Evolutionary conservation across 2,797 vertebrate species (phyloP).

Genomic region (Erpetoichthys calabaricus): DNA sequence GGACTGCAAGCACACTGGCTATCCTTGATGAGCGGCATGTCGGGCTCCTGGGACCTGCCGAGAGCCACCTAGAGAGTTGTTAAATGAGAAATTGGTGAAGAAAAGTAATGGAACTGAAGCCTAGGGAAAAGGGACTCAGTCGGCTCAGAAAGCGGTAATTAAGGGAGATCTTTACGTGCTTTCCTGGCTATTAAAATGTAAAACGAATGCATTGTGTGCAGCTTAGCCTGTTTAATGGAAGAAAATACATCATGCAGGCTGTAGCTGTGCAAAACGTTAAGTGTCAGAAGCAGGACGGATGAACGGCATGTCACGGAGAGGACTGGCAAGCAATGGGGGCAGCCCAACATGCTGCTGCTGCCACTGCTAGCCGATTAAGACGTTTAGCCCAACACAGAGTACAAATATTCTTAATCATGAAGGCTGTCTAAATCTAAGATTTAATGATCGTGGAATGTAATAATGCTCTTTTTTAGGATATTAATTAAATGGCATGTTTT

Average conservation of each 20-base stretch:
- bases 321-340: too few species aligned
- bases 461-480: too few species aligned
- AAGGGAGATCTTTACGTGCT: slow-evolving; percentile 52
- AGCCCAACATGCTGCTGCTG: too few species aligned
- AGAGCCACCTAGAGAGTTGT: slow-evolving; percentile 51
- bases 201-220: slow-evolving; percentile 23
- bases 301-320: too few species aligned
- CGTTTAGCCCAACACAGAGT: too few species aligned
- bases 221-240: slow-evolving; percentile 3
- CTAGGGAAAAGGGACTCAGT: slow-evolving; percentile 44
- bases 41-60: slow-evolving; percentile 44
- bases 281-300: too few species aligned
- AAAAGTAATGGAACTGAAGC: slow-evolving; percentile 56
- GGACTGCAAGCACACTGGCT: slow-evolving; percentile 52
- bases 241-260: background rate
- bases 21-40: slow-evolving; percentile 45
- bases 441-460: too few species aligned
- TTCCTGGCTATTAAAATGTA: slow-evolving; percentile 47
- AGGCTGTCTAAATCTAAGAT: too few species aligned
- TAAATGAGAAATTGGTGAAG: slow-evolving; percentile 57
- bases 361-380: too few species aligned
- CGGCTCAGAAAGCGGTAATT: slow-evolving; percentile 56
- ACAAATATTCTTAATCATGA: too few species aligned
- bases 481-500: too few species aligned
- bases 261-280: too few species aligned